These are phyloP conservation scores for Pristionchus arcanus DNA, from an alignment of 2,888 invertebrate genomes.

Conservation along the genomic window DNA sequence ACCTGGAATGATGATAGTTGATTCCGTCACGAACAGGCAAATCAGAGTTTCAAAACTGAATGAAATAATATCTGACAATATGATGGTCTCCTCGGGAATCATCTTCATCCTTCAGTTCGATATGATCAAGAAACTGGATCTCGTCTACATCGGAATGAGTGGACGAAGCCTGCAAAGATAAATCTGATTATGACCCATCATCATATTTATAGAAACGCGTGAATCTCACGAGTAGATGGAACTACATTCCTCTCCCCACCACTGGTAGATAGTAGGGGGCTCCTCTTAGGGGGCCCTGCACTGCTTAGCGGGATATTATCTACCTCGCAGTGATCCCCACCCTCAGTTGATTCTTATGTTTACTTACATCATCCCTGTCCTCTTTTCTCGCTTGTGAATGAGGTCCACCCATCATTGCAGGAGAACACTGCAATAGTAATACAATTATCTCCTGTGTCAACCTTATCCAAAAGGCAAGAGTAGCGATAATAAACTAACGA, in stretches of 20 bases:
- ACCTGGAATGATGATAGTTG: neutral
- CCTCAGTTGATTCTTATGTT: no score
- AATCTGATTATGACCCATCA: neutral
- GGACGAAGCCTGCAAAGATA: neutral
- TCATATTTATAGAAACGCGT: neutral
- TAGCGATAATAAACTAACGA: neutral
- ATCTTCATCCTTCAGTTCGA: neutral
- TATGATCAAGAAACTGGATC: neutral
- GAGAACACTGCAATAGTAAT: constrained; percentile 26
- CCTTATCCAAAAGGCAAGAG: neutral
- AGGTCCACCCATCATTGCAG: constrained; percentile 40
- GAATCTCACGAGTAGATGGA: no score
- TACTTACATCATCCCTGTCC: constrained; percentile 12
- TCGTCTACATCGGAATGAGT: neutral
- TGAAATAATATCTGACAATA: neutral
- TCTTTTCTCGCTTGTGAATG: constrained; percentile 53
- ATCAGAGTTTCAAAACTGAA: neutral
- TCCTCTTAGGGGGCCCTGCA: no score
- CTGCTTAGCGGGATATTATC: no score
- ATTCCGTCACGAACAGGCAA: neutral
- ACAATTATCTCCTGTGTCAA: neutral
- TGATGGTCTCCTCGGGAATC: neutral
- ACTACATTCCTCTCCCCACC: no score
- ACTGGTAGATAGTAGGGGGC: no score
- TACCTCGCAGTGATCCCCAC: no score